A percentile compares a stretch with the other conserved stretches of the same genome.
phyloP scores from a whole-genome alignment of 1,140 invertebrate species.

The Apis florea region DNA sequence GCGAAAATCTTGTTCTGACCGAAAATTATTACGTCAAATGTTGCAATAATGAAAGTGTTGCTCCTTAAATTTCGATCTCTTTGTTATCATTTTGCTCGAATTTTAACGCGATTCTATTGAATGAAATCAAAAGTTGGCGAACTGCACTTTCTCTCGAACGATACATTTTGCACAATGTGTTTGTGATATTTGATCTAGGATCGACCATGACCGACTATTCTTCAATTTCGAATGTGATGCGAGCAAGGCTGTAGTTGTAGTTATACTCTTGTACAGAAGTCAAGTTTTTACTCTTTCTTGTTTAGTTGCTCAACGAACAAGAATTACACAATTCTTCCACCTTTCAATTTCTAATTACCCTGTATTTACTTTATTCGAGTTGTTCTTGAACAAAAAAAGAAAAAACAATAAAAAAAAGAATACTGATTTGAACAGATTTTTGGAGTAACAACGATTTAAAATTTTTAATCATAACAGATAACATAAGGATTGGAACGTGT shows the following conservation, averaged over 20 bases:
- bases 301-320: conserved; percentile 30
- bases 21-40: not conserved
- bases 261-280: conserved; percentile 21
- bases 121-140: not conserved
- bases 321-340: conserved; percentile 32
- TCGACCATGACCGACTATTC: conserved; percentile 16
- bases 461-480: not conserved
- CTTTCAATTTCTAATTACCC: conserved; percentile 29
- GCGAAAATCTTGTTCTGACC: not conserved
- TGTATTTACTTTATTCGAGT: not conserved
- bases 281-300: not conserved
- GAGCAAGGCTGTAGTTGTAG: conserved; percentile 9
- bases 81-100: not conserved
- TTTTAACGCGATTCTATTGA: not conserved
- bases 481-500: not conserved
- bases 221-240: not conserved
- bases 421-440: too few species aligned
- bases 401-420: too few species aligned
- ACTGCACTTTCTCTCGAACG: too few species aligned
- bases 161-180: not conserved
- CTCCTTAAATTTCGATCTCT: too few species aligned
- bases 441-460: not conserved
- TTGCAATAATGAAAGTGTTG: not conserved
- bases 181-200: conserved; percentile 4
- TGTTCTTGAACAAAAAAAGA: not conserved